phyloP scores from a whole-genome alignment of 1,140 invertebrate species.

The Diorhabda carinulata region DNA sequence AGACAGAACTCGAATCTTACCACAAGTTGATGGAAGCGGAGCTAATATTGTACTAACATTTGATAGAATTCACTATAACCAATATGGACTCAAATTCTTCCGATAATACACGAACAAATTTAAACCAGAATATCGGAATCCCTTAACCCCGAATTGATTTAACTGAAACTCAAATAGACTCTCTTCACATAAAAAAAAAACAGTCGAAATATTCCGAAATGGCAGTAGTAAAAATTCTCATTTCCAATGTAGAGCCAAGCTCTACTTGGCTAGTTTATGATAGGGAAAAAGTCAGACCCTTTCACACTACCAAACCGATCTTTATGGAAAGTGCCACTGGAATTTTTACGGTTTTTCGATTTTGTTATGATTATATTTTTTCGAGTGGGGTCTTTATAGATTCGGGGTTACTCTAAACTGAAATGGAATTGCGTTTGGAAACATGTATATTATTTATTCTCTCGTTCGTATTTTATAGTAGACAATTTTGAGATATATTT shows the following conservation, averaged over 20 bases:
- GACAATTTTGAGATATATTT: not conserved
- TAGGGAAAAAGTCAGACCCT: slow-evolving; percentile 9
- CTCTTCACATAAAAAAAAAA: slow-evolving; percentile 11
- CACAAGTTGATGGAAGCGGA: no score
- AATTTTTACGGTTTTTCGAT: slow-evolving; percentile 24
- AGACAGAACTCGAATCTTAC: no score
- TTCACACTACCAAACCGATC: slow-evolving; percentile 4
- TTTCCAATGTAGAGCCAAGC: slow-evolving; percentile 14
- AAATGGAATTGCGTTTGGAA: not conserved
- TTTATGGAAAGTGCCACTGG: slow-evolving; percentile 22
- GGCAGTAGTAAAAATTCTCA: slow-evolving; percentile 21
- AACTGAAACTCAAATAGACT: slow-evolving; percentile 12
- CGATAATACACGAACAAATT: no score
- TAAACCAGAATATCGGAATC: no score
- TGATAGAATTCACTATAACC: no score
- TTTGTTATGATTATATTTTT: slow-evolving; percentile 22
- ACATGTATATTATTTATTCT: not conserved
- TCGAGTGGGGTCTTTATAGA: slow-evolving; percentile 2
- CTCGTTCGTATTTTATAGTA: not conserved
- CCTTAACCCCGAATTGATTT: not conserved
- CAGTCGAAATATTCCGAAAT: slow-evolving; percentile 11
- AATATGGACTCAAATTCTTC: no score
- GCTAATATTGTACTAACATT: no score
- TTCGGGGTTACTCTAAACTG: not conserved
- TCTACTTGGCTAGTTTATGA: slow-evolving; percentile 20